A percentile compares a stretch with the other conserved stretches of the same genome.
Evolutionary conservation across 2,113 vertebrate species (phyloP).

Genomic region (Lepidothrix coronata): DNA sequence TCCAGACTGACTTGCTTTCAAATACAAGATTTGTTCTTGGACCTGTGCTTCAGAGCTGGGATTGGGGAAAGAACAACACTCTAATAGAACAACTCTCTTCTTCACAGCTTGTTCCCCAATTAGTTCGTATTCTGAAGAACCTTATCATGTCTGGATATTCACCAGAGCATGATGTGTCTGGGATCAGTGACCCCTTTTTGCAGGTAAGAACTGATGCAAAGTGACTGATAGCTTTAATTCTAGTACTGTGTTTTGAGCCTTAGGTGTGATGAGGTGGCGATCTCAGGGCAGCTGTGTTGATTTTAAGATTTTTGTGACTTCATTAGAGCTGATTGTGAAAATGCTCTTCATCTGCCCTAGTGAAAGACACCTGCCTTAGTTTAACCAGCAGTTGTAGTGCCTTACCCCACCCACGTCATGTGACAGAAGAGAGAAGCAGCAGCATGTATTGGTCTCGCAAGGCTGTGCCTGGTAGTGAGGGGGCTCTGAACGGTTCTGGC

Average conservation of each 20-base stretch:
- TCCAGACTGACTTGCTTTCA: not conserved
- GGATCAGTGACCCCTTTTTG: constrained; percentile 98
- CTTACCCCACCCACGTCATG: not conserved
- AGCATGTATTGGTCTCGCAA: not conserved
- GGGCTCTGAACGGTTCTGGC: not conserved
- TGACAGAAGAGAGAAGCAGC: not conserved
- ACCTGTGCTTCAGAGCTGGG: not conserved
- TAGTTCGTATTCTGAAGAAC: constrained; percentile 99
- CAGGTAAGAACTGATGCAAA: constrained; percentile 82
- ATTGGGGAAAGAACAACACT: not conserved
- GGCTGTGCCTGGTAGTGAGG: not conserved
- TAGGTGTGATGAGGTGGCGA: not conserved
- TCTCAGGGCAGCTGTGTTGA: not conserved
- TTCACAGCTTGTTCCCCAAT: constrained; percentile 94
- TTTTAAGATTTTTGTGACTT: not conserved
- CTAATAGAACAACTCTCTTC: constrained; percentile 53
- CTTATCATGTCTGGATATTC: constrained; percentile 99
- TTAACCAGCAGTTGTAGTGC: not conserved
- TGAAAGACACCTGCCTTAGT: not conserved
- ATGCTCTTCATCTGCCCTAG: not conserved
- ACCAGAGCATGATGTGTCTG: constrained; percentile 98
- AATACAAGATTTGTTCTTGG: not conserved
- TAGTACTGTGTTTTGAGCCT: not conserved
- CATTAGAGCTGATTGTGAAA: not conserved
- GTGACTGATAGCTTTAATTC: not conserved